These are phyloP conservation scores for Hypena proboscidalis DNA, from an alignment of 2,888 invertebrate species.

Conservation along the genomic window DNA sequence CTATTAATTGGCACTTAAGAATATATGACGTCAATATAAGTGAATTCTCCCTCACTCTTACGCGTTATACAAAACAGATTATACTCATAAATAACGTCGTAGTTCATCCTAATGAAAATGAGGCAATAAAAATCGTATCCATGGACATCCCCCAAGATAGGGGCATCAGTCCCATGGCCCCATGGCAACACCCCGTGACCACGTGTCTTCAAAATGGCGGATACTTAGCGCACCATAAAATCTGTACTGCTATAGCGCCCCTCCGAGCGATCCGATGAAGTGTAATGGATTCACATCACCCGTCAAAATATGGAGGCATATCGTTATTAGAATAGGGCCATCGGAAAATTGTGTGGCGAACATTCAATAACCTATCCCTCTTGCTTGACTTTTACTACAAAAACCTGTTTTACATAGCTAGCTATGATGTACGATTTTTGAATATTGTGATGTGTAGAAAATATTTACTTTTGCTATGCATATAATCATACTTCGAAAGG, in stretches of 20 bases:
- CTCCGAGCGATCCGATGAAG: slow-evolving; percentile 41
- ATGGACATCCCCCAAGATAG: slow-evolving; percentile 30
- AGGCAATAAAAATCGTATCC: slow-evolving; percentile 36
- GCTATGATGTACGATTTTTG: too few relatives aligned
- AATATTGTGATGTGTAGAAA: too few relatives aligned
- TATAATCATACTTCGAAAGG: too few relatives aligned
- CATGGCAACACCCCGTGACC: slow-evolving; percentile 51
- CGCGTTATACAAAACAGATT: slow-evolving; percentile 4
- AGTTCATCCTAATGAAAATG: slow-evolving; percentile 34
- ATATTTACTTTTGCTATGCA: too few relatives aligned
- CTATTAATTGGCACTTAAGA: too few relatives aligned
- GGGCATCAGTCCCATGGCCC: slow-evolving; percentile 24
- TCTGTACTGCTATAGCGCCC: slow-evolving; percentile 49
- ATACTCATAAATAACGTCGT: slow-evolving; percentile 12
- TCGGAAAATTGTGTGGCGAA: slow-evolving; percentile 44
- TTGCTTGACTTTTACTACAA: background rate
- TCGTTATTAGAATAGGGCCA: slow-evolving; percentile 42
- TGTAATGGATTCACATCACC: slow-evolving; percentile 56
- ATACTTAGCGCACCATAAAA: slow-evolving; percentile 62
- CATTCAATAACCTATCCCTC: slow-evolving; percentile 44
- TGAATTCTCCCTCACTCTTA: background rate
- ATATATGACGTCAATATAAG: background rate
- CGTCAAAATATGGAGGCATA: slow-evolving; percentile 52
- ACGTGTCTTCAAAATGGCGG: slow-evolving; percentile 61
- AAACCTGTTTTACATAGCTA: background rate